Evolutionary conservation across 2,113 vertebrate genomes (phyloP).

Genomic region (Galemys pyrenaicus): DNA sequence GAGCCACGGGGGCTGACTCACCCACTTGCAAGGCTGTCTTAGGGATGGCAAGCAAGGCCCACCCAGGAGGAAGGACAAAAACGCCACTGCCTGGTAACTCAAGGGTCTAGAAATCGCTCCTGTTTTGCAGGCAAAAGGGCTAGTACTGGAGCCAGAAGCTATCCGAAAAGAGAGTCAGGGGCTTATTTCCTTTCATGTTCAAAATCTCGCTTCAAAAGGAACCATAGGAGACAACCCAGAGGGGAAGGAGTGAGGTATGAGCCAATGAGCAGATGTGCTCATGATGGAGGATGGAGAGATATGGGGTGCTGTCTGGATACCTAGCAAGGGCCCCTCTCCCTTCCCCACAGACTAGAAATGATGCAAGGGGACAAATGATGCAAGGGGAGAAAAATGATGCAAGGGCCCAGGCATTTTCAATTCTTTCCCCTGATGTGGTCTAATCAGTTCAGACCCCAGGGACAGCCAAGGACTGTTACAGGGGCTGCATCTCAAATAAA

Average conservation of each 20-base stretch:
- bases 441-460: background rate
- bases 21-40: background rate
- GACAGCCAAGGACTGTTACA: background rate
- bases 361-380: background rate
- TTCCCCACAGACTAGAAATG: background rate
- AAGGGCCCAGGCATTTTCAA: background rate
- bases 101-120: background rate
- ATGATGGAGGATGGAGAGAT: background rate
- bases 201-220: background rate
- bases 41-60: background rate
- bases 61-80: background rate
- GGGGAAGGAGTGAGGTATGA: background rate
- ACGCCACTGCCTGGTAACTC: background rate
- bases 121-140: too few relatives aligned
- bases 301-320: rapidly evolving
- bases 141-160: background rate
- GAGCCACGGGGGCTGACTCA: rapidly evolving
- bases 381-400: background rate
- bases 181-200: background rate
- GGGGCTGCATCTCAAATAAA: background rate
- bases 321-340: rapidly evolving
- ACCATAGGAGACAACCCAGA: background rate
- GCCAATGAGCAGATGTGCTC: background rate
- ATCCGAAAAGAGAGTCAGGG: background rate
- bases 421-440: background rate